Percentiles rank a stretch among this genome's conserved stretches.
phyloP scores from a whole-genome alignment of 1,140 invertebrate genomes.

The Elysia chlorotica region DNA sequence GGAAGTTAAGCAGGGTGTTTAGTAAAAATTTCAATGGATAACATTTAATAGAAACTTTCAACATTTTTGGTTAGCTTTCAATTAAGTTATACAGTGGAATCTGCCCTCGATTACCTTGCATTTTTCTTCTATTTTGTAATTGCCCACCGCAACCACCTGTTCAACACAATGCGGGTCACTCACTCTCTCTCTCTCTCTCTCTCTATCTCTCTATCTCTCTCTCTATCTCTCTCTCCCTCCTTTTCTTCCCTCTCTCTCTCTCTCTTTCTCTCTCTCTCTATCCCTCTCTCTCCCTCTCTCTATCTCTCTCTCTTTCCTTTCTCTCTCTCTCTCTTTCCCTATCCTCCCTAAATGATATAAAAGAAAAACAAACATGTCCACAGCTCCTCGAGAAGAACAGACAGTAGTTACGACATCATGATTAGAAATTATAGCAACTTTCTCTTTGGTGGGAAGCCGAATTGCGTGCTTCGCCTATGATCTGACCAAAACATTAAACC shows the following conservation, averaged over 20 bases:
- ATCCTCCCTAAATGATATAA: background rate
- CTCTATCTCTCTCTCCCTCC: background rate
- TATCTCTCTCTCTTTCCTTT: background rate
- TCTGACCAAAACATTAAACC: background rate
- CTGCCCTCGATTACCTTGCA: too few species aligned
- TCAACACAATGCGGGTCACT: too few species aligned
- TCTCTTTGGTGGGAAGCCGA: too few species aligned
- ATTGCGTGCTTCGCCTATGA: too few species aligned
- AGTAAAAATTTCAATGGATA: too few species aligned
- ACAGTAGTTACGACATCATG: background rate
- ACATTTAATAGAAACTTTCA: too few species aligned
- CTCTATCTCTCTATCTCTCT: slow-evolving; percentile 5
- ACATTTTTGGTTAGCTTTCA: too few species aligned
- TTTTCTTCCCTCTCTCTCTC: background rate
- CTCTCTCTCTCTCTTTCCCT: background rate
- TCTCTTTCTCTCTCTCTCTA: background rate
- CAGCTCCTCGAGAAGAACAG: background rate
- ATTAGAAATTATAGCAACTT: background rate
- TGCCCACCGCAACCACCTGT: too few species aligned
- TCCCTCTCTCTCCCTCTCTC: background rate
- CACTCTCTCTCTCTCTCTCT: background rate
- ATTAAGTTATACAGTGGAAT: too few species aligned
- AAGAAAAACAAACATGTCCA: background rate
- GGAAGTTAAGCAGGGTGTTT: too few species aligned
- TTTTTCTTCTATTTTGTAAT: too few species aligned